phyloP scores from a whole-genome alignment of 2,113 vertebrate species.

The Ceyx margarethae region DNA sequence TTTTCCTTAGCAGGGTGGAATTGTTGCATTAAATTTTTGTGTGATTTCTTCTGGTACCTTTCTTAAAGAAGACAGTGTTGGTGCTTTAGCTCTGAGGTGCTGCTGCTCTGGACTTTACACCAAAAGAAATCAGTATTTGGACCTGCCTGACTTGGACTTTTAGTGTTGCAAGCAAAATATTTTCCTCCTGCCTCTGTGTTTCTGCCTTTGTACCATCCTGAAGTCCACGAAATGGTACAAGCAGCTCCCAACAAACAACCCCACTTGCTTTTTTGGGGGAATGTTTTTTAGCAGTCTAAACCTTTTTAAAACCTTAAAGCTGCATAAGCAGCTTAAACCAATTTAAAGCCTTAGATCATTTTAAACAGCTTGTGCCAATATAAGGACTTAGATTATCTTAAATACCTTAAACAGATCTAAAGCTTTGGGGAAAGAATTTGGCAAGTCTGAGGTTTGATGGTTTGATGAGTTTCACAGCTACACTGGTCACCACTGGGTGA shows the following conservation, averaged over 20 bases:
- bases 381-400: constrained; percentile 53
- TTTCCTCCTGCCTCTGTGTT: rapidly evolving
- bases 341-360: constrained; percentile 56
- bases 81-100: neutral
- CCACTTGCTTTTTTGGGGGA: neutral
- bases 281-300: constrained; percentile 55
- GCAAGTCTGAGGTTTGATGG: neutral
- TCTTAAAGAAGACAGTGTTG: neutral
- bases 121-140: neutral
- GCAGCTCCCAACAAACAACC: neutral
- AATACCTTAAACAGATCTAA: constrained; percentile 62
- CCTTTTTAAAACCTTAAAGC: constrained; percentile 58
- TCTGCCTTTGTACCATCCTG: rapidly evolving
- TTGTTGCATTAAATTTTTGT: neutral
- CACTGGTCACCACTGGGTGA: neutral
- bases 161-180: neutral
- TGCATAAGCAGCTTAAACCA: constrained; percentile 61
- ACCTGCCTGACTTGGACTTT: neutral
- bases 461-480: neutral
- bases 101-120: neutral
- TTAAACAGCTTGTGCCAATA: constrained; percentile 68
- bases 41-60: neutral
- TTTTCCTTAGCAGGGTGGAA: neutral
- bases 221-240: neutral
- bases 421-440: constrained; percentile 38